These are phyloP conservation scores for Penaeus monodon DNA, from an alignment of 2,888 invertebrate species.

Conservation along the genomic window DNA sequence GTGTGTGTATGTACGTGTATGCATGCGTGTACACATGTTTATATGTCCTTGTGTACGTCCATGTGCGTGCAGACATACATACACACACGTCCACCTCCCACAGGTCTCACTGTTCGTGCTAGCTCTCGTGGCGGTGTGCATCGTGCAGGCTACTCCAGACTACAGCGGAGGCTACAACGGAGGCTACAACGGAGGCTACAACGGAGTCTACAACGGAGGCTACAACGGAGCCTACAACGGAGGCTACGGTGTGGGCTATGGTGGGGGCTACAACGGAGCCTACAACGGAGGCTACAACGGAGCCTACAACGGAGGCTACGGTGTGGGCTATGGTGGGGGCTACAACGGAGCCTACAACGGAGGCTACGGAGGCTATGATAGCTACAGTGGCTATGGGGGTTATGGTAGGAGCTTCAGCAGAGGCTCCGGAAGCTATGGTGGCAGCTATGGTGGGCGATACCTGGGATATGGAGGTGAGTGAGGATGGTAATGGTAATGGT, in stretches of 20 bases:
- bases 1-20: too few relatives aligned
- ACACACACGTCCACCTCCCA: too few relatives aligned
- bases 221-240: slow-evolving; percentile 2
- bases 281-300: not conserved
- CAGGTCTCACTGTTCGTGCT: not conserved
- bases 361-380: too few relatives aligned
- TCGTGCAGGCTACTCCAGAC: not conserved
- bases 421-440: slow-evolving; percentile 15
- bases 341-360: not conserved
- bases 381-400: too few relatives aligned
- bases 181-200: not conserved
- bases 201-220: not conserved
- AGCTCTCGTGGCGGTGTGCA: not conserved
- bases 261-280: not conserved
- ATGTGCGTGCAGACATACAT: not conserved
- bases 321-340: slow-evolving; percentile 11
- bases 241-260: slow-evolving; percentile 4
- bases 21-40: too few relatives aligned
- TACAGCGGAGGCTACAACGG: not conserved
- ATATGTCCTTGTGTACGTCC: too few relatives aligned
- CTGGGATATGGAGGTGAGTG: too few relatives aligned
- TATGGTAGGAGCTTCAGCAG: not conserved
- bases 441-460: not conserved
- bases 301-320: not conserved
- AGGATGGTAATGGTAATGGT: too few relatives aligned